These are phyloP conservation scores for Akabosia matsudoensis DNA, from an alignment of 1,140 invertebrate genomes.

Conservation along the genomic window DNA sequence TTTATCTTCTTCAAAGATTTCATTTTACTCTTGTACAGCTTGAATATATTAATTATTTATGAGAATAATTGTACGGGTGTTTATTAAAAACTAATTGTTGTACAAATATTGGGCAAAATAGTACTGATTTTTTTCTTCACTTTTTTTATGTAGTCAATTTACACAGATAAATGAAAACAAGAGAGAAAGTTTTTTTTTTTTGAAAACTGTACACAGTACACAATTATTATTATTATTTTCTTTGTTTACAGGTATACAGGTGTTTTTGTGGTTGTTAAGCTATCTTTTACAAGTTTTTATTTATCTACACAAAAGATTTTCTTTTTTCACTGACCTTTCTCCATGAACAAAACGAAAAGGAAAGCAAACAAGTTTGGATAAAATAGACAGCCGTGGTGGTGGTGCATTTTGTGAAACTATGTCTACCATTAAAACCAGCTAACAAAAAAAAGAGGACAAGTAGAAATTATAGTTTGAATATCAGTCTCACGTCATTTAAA, in stretches of 20 bases:
- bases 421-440: background rate
- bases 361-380: too few species aligned
- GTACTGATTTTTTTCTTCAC: background rate
- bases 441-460: background rate
- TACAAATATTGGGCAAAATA: slow-evolving; percentile 25
- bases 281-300: slow-evolving; percentile 1
- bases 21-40: too few species aligned
- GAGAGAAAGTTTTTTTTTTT: background rate
- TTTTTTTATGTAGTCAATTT: background rate
- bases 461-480: background rate
- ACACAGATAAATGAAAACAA: too few species aligned
- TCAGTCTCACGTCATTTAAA: background rate
- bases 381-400: too few species aligned
- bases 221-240: background rate
- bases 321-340: background rate
- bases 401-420: background rate
- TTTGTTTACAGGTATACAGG: slow-evolving; percentile 17
- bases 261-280: background rate
- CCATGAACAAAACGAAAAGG: background rate
- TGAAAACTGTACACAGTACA: background rate
- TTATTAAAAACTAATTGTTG: background rate
- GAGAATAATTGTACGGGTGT: background rate
- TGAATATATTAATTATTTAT: background rate
- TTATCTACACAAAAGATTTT: background rate
- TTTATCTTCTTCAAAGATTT: too few species aligned